Percentiles rank a stretch among this genome's conserved stretches.
phyloP scores from a whole-genome alignment of 1,140 invertebrate genomes.

The Penaeus vannamei region DNA sequence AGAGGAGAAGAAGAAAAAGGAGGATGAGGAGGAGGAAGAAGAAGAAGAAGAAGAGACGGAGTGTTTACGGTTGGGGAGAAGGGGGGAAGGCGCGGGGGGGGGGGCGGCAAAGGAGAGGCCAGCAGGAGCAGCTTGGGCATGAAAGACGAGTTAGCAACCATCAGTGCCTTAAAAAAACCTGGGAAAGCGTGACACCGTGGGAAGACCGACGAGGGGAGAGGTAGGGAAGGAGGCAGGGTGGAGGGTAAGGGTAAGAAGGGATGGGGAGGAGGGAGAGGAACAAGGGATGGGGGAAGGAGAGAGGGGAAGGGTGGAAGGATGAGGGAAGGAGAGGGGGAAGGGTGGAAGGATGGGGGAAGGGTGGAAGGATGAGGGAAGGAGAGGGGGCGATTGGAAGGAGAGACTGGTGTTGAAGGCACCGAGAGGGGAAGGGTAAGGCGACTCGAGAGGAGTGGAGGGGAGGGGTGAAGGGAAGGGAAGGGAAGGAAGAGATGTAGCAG shows the following conservation, averaged over 20 bases:
- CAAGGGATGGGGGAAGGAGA: not conserved
- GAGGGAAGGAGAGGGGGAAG: conserved; percentile 4
- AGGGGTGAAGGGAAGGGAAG: not conserved
- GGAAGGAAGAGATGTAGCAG: not conserved
- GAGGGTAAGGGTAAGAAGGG: conserved; percentile 10
- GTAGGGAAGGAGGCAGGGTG: not conserved
- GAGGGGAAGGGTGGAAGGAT: not conserved
- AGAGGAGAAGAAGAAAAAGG: not conserved
- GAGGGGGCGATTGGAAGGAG: not conserved
- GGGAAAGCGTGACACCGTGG: conserved; percentile 56
- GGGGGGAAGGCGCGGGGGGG: not conserved
- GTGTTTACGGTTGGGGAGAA: not conserved
- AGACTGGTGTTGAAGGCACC: not conserved
- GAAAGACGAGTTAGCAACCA: conserved; percentile 43
- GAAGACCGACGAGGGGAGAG: conserved; percentile 38
- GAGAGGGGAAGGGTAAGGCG: conserved; percentile 19
- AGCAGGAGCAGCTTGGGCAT: conserved; percentile 42
- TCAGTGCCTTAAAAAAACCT: conserved; percentile 58
- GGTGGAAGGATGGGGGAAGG: not conserved
- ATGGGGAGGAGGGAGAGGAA: not conserved
- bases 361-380: not conserved
- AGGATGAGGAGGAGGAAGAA: not conserved
- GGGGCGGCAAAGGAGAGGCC: conserved; percentile 1
- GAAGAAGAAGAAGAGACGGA: conserved; percentile 7
- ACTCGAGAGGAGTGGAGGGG: not conserved